Percentiles rank a stretch among this genome's conserved stretches.
Conservation (phyloP, 2,113 vertebrate species). For the Picathartes gymnocephalus region DNA sequence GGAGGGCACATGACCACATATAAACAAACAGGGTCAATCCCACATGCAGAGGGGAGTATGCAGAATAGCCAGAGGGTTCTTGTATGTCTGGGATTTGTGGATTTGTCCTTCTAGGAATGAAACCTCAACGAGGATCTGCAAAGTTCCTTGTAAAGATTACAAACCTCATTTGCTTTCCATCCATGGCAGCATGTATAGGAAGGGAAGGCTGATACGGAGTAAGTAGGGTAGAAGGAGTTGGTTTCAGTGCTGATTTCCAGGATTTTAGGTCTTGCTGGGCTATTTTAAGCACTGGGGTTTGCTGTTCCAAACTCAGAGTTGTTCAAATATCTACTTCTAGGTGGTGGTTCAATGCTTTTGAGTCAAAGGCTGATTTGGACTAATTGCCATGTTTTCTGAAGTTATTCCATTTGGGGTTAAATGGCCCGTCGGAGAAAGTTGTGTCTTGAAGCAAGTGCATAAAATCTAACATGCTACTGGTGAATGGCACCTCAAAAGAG, state of each 20-base stretch:
- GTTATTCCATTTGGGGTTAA: neutral
- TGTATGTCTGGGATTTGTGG: neutral
- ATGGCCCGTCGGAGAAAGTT: neutral
- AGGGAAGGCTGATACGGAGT: neutral
- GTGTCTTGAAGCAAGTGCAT: neutral
- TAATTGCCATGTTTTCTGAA: neutral
- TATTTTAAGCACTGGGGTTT: neutral
- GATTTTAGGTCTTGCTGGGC: neutral
- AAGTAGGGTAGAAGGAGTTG: neutral
- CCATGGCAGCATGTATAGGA: neutral
- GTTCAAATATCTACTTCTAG: neutral
- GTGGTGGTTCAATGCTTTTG: neutral
- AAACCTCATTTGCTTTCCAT: rapidly evolving
- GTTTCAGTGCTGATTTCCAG: neutral
- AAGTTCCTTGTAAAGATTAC: neutral
- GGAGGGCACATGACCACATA: neutral
- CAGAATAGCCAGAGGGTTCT: neutral
- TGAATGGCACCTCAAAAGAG: neutral
- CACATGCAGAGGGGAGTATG: rapidly evolving
- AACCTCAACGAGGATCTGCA: neutral
- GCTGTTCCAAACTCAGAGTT: neutral
- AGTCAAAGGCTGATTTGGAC: neutral
- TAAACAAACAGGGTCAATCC: neutral
- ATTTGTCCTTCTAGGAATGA: neutral
- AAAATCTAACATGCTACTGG: neutral